These are phyloP conservation scores for Pimephales promelas DNA, from an alignment of 2,113 vertebrate species.

Conservation along the genomic window DNA sequence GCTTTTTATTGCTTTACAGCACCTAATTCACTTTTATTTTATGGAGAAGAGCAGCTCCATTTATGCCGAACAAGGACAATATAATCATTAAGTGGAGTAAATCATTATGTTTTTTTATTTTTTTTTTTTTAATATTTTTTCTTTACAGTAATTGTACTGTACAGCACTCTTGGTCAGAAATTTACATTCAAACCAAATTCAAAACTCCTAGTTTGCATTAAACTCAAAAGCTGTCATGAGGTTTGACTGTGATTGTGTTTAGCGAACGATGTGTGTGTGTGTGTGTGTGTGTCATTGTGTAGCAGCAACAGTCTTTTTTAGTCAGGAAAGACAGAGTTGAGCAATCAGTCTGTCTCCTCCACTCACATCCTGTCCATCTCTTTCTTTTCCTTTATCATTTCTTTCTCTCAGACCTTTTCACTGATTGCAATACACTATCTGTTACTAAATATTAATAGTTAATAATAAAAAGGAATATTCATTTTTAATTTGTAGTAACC, in stretches of 20 bases:
- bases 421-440: neutral
- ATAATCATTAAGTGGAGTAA: no score
- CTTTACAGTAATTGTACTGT: no score
- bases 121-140: no score
- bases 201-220: neutral
- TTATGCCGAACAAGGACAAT: no score
- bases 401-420: neutral
- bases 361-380: constrained; percentile 51
- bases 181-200: neutral
- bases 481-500: no score
- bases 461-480: no score
- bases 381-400: neutral
- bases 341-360: constrained; percentile 50
- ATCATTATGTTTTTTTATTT: no score
- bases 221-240: neutral
- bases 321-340: constrained; percentile 61
- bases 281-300: neutral
- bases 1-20: neutral
- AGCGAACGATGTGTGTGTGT: neutral
- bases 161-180: neutral
- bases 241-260: constrained; percentile 19
- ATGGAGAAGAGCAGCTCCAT: no score
- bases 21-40: no score
- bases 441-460: neutral
- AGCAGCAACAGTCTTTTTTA: constrained; percentile 40